Conservation (phyloP, 2,797 vertebrate species). For the Crocodylus rhombifer region DNA sequence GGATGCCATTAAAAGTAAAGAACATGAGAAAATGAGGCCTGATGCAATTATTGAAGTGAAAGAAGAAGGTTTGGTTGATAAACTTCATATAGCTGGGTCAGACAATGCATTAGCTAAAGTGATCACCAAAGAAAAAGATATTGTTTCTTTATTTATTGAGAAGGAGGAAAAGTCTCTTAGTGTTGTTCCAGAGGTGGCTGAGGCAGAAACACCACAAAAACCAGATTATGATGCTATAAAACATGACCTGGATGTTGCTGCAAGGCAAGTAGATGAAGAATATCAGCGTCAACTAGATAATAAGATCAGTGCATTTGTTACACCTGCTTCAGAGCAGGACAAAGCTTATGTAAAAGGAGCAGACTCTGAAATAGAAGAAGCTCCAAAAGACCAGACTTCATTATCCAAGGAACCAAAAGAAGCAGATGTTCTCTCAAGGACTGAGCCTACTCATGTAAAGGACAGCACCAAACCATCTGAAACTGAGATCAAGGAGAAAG, state of each 20-base stretch:
- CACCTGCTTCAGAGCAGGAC: conserved; percentile 48
- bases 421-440: conserved; percentile 51
- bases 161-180: conserved; percentile 72
- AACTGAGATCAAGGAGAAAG: conserved; percentile 93
- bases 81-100: conserved; percentile 28
- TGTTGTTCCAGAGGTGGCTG: conserved; percentile 74
- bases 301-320: conserved; percentile 86
- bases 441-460: conserved; percentile 59
- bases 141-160: conserved; percentile 51
- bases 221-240: conserved; percentile 78
- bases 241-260: conserved; percentile 74
- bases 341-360: conserved; percentile 21
- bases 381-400: conserved; percentile 54
- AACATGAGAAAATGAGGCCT: conserved; percentile 54
- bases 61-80: conserved; percentile 45
- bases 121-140: conserved; percentile 34
- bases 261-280: conserved; percentile 78
- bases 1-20: conserved; percentile 37
- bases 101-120: conserved; percentile 61
- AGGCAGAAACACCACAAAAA: conserved; percentile 67
- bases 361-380: conserved; percentile 46
- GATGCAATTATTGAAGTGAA: conserved; percentile 52
- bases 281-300: conserved; percentile 79
- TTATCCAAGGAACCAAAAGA: conserved; percentile 62
- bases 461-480: conserved; percentile 78